phyloP scores from a whole-genome alignment of 1,140 invertebrate species.

The Caerostris extrusa region DNA sequence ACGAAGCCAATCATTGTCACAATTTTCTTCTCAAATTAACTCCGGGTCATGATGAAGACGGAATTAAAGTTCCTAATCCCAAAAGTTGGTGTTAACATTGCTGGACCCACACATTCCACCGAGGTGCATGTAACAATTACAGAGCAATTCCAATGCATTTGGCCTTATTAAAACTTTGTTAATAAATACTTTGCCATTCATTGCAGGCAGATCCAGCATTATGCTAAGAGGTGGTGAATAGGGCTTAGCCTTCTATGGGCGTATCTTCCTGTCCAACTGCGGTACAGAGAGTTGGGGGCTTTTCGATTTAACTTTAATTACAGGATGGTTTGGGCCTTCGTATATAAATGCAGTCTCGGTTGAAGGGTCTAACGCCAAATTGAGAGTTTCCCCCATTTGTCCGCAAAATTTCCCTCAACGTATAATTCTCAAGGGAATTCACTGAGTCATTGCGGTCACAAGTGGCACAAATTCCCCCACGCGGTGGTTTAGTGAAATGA shows the following conservation, averaged over 20 bases:
- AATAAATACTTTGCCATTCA: conserved; percentile 57
- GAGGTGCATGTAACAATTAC: conserved; percentile 47
- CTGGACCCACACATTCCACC: neutral
- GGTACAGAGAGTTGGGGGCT: conserved; percentile 19
- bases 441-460: neutral
- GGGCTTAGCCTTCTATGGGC: conserved; percentile 46
- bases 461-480: neutral
- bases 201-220: neutral
- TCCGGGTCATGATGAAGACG: no score
- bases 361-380: conserved; percentile 43
- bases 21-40: no score
- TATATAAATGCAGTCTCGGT: conserved; percentile 42
- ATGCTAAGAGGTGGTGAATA: conserved; percentile 39
- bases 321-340: conserved; percentile 37
- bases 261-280: conserved; percentile 35
- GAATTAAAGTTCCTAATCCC: conserved; percentile 16
- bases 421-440: neutral
- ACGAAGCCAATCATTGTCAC: no score
- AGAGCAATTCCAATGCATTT: conserved; percentile 40
- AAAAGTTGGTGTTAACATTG: conserved; percentile 20
- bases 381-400: neutral
- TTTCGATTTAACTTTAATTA: conserved; percentile 72
- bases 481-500: neutral
- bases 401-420: neutral
- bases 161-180: conserved; percentile 68